A percentile compares a stretch with the other conserved stretches of the same genome.
Evolutionary conservation across 2,888 invertebrate species (phyloP).

Genomic region (Trichopoda pennipes): DNA sequence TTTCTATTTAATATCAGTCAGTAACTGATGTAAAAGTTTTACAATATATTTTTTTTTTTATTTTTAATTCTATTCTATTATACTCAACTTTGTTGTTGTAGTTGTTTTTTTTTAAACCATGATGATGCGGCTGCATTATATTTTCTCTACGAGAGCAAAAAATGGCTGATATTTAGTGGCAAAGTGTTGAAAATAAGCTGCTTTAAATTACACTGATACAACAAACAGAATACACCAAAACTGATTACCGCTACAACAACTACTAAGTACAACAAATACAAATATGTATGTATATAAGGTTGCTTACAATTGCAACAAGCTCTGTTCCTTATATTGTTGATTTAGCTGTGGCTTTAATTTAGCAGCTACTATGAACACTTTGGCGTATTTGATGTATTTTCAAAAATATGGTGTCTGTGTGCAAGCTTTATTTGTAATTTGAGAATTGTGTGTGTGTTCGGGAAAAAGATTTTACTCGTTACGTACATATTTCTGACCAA

Average conservation of each 20-base stretch:
- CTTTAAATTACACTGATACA: conserved; percentile 48
- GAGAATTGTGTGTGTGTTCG: conserved; percentile 58
- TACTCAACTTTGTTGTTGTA: neutral
- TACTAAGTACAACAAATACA: neutral
- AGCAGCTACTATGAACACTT: conserved; percentile 23
- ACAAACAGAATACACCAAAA: conserved; percentile 1
- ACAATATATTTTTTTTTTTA: conserved; percentile 32
- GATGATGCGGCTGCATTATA: conserved; percentile 61
- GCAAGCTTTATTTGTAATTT: no score
- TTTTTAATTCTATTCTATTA: neutral
- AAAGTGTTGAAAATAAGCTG: conserved; percentile 60
- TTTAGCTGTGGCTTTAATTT: conserved; percentile 41
- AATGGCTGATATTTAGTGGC: conserved; percentile 57
- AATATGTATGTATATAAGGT: neutral
- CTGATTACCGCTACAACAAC: neutral
- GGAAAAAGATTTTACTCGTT: conserved; percentile 6
- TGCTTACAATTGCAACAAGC: conserved; percentile 11
- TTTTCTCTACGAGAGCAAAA: conserved; percentile 37
- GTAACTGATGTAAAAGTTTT: conserved; percentile 24
- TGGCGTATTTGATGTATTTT: neutral
- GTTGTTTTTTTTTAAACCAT: neutral
- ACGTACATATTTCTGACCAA: neutral
- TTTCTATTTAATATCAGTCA: neutral
- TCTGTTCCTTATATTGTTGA: conserved; percentile 28
- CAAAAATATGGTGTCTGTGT: neutral